Base-by-base conservation (phyloP, 2,888 invertebrate genomes). In the Metellina segmentata region DNA sequence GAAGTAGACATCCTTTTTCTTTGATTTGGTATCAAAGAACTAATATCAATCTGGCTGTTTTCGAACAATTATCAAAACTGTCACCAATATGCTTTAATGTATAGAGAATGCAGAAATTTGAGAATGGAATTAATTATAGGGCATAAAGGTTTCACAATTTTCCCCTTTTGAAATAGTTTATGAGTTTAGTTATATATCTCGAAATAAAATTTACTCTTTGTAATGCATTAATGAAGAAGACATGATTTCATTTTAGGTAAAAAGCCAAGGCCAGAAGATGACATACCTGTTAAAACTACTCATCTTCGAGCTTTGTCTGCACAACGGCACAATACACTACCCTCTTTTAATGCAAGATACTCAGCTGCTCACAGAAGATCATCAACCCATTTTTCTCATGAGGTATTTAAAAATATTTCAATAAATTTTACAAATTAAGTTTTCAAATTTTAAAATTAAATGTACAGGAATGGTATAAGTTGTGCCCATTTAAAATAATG, bases 281-380 rank as follows among this genome's bases (percentile, higher is more conserved):
- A 70, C 11, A 49, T 53, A 7, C 53, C 71, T 49, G 9, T 16
- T 0, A 91, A 87, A 72, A 19, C 72, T 13, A 49, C 78, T 19
- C 75, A 74, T 34, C 48, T 90, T 16, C 75, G 91, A 69, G 91
- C 91, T 20, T 79, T 91, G 49, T 91, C 91, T 51, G 91, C 91
- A 78, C 83, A 91, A 48, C 82, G 91, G 52, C 82, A 87, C 16
- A 91, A 91, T 34, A 91, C 87, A 20, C 79, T 91, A 5, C 91
- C 91, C 9, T 87, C 91, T 16, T 91, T 91, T 51, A 86, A 87
- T 52, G 82, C 49, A 19, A 70, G 91, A 34, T 87, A 91, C 72
- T 91, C 91, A n/a, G 91, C 91, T 53, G 51, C 87, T 20, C 83
- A 83, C 0, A 72, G 91, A 48, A 71, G 87, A 83, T 78, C 87